phyloP scores from a whole-genome alignment of 2,113 vertebrate species.

The Neomonachus schauinslandi region DNA sequence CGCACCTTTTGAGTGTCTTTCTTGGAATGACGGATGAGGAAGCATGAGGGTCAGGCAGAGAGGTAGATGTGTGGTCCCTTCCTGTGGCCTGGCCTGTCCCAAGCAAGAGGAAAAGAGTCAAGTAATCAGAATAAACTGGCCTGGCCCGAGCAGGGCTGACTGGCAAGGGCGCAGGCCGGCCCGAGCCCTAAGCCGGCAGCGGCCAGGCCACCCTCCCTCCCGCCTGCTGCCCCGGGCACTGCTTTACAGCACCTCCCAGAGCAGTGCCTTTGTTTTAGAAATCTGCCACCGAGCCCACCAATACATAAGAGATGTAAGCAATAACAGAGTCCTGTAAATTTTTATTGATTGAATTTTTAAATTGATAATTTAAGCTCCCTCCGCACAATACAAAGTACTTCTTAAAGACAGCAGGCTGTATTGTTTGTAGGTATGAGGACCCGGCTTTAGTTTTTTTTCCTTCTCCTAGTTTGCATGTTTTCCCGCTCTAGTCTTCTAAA shows the following conservation, averaged over 20 bases:
- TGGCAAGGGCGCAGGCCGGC: rapidly evolving
- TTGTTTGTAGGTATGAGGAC: neutral
- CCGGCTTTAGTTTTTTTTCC: neutral
- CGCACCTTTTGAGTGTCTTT: neutral
- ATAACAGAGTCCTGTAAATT: neutral
- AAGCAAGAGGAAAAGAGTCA: neutral
- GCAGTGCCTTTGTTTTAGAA: neutral
- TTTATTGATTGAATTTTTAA: conserved; percentile 48
- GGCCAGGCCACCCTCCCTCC: rapidly evolving
- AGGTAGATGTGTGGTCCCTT: rapidly evolving
- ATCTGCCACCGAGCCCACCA: neutral
- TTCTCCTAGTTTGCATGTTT: conserved; percentile 67
- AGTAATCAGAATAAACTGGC: neutral
- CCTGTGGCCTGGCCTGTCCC: rapidly evolving
- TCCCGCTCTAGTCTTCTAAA: conserved; percentile 57
- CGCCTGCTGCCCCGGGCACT: rapidly evolving
- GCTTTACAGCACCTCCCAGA: rapidly evolving
- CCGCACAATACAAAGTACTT: neutral
- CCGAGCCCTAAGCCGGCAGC: too few species aligned
- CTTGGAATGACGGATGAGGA: neutral
- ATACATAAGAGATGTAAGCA: neutral
- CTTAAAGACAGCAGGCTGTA: neutral
- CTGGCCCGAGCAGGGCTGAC: neutral
- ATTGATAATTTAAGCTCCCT: conserved; percentile 15
- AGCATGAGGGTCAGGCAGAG: neutral